Base-by-base conservation (phyloP, 2,113 vertebrate genomes). In the Bagarius yarrelli region DNA sequence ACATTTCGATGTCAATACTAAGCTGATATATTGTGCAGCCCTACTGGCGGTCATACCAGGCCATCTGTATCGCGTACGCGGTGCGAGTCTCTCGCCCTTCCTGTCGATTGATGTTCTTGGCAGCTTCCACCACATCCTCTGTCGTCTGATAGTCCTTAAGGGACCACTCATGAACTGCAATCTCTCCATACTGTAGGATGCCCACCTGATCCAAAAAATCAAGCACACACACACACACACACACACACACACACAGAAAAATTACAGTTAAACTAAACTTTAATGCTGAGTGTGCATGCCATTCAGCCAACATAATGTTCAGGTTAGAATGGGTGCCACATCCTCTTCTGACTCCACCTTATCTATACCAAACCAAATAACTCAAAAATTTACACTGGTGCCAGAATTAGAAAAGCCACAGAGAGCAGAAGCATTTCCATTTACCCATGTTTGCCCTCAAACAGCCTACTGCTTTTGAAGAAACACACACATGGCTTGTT, bases 51-150 rank as follows among this genome's bases (percentile, higher is more conserved):
- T 61, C 94, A 59, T 92, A 98, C 97, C 97, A 98, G 1, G 95
- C 97, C 83, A 85, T 90, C 83, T 88, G 90, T 82, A 99, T 94
- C 60, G 97, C 97, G 9, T 94, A 87, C 0, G 97, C 97, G 0
- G 97, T 99, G 82, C 95, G 94, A 0, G 96, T 98, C 92, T 98
- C 96, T 47, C 96, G 88, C 2, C 97, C 97, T 88, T 98, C 96
- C 85, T 95, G 94, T 3, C 97, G 93, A 52, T 94, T 97, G 92
- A 99, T 95, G 90, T 97, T 98, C 88, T 90, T 94, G 60, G 97
- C 97, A 0, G 97, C 97, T 77, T 95, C 94, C 27, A 96, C 94
- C 86, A 99, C 96, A 70, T 95, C 89, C 84, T 91, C 86, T 18
- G 94, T 95, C 0, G 95, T 95, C 76, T 91, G 93, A 90, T 95